Conservation (phyloP, 2,888 invertebrate species). For the Cephalotes varians region DNA sequence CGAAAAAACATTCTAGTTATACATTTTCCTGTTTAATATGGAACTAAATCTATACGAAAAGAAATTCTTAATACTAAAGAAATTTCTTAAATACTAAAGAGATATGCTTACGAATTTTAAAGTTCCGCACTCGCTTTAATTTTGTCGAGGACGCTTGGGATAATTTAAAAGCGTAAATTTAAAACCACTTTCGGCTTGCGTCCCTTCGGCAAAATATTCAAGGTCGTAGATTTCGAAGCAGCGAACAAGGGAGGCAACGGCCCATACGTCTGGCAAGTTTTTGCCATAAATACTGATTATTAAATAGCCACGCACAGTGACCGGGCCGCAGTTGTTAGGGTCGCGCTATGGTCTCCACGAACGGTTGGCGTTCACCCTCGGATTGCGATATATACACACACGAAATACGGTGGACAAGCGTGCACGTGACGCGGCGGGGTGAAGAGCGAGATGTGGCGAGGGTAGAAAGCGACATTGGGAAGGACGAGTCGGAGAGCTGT, state of each 20-base stretch:
- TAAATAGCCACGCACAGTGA: slow-evolving; percentile 72
- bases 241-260: slow-evolving; percentile 30
- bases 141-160: neutral
- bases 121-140: slow-evolving; percentile 9
- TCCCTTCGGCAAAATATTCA: neutral
- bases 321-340: slow-evolving; percentile 56
- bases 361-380: slow-evolving; percentile 56
- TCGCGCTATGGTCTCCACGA: slow-evolving; percentile 67
- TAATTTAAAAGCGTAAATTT: slow-evolving; percentile 30
- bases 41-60: neutral
- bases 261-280: slow-evolving; percentile 79
- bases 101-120: neutral
- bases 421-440: slow-evolving; percentile 43
- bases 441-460: slow-evolving; percentile 14
- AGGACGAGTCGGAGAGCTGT: slow-evolving; percentile 73
- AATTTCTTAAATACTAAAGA: neutral
- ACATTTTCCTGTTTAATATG: neutral
- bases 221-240: slow-evolving; percentile 61
- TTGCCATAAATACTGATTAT: slow-evolving; percentile 84
- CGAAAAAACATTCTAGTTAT: neutral
- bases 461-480: slow-evolving; percentile 40
- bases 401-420: slow-evolving; percentile 35
- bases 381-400: slow-evolving; percentile 39
- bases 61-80: neutral
- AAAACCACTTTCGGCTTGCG: neutral